Base-by-base conservation (phyloP, 2,888 invertebrate genomes). In the Scaptomyza parva region DNA sequence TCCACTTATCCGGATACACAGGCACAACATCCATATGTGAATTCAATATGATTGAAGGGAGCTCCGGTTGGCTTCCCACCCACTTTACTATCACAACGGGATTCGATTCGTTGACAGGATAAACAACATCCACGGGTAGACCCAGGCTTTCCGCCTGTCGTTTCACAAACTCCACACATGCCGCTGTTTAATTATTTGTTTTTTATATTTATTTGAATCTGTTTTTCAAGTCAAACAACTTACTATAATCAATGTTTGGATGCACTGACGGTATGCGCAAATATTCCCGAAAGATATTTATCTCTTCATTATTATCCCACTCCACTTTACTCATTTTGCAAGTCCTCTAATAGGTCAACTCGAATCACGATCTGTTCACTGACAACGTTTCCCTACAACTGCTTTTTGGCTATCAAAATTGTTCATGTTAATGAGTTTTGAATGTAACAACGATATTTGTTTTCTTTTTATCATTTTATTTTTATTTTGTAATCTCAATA, bases 1-100 rank as follows among this genome's bases (percentile, higher is more conserved):
- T 96, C 99, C 99, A 99, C 88, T 96, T 95, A 30, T 98, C 96
- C 76, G 94, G 93, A 88, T 95, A 96, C 0, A 96, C 98, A 6
- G 97, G 96, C 0, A 99, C 98, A 1, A 99, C 98, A 91, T 99
- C 99, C 93, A 96, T 97, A 89, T 99, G 98, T 7, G 97, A 97
- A 90, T 98, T 98, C 24, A 98, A 93, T 39, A 37, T 37, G 37
- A 37, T 37, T 14, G 37, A 37, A 7, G 96, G 94, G 40, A 96
- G 92, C 0, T 93, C 89, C 0, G 96, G 95, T 51, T 96, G 92
- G 0, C 91, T 92, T 37, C 99, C 98, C 55, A 88, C 76, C 95
- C 97, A 95, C 68, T 96, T 96, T 87, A 98, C 93, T 24, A 97
- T 92, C 37, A 96, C 94, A 24, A 97, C 93, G 2, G 97, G 97